phyloP scores from a whole-genome alignment of 2,888 invertebrate genomes.

The Andrena dorsata region DNA sequence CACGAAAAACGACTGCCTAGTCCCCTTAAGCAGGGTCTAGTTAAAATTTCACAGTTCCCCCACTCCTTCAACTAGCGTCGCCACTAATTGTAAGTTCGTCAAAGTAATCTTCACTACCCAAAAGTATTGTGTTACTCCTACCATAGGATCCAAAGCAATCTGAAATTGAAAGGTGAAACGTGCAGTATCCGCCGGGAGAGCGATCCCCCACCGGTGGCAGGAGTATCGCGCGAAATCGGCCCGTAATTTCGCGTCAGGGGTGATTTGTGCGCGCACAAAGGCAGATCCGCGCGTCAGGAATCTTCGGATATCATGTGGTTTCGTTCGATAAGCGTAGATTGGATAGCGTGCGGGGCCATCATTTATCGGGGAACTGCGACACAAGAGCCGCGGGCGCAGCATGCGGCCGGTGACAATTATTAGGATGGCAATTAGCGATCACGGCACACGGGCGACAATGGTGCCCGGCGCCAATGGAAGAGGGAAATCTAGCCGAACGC shows the following conservation, averaged over 20 bases:
- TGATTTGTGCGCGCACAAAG: conserved; percentile 53
- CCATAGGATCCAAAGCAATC: neutral
- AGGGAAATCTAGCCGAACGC: conserved; percentile 69
- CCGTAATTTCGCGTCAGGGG: conserved; percentile 41
- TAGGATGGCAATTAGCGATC: conserved; percentile 71
- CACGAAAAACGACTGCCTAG: too few relatives aligned
- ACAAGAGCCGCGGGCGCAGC: conserved; percentile 29
- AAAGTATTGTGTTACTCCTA: too few relatives aligned
- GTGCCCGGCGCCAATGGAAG: conserved; percentile 27
- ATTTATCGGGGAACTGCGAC: conserved; percentile 66
- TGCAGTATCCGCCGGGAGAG: neutral
- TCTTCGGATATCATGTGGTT: conserved; percentile 68
- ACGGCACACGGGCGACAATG: conserved; percentile 14
- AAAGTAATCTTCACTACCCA: too few relatives aligned
- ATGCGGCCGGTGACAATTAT: conserved; percentile 75
- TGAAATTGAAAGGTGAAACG: neutral
- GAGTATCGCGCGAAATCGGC: conserved; percentile 11
- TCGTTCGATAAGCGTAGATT: conserved; percentile 71
- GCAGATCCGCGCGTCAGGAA: conserved; percentile 53
- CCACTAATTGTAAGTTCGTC: too few relatives aligned
- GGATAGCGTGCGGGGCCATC: conserved; percentile 70
- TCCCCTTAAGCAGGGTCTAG: too few relatives aligned
- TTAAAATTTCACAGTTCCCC: too few relatives aligned
- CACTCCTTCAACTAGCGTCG: too few relatives aligned
- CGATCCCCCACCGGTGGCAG: neutral